Evolutionary conservation across 1,140 invertebrate genomes (phyloP).

Genomic region (Drosophila pallidifrons): DNA sequence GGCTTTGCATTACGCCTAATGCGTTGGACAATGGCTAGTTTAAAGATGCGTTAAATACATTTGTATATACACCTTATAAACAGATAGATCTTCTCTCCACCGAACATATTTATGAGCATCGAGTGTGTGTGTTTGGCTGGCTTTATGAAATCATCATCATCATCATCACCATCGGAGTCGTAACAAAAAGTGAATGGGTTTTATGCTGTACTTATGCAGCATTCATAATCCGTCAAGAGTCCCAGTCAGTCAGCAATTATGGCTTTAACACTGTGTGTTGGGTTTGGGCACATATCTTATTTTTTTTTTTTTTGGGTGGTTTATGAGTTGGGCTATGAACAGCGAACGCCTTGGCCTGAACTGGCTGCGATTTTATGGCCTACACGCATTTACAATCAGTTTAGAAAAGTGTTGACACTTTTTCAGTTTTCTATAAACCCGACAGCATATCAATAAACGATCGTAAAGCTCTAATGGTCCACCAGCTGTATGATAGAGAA

Average conservation of each 20-base stretch:
- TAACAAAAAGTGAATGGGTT: conserved; percentile 77
- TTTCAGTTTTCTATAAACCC: conserved; percentile 27
- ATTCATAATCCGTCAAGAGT: conserved; percentile 49
- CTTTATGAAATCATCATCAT: conserved; percentile 56
- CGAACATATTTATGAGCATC: conserved; percentile 64
- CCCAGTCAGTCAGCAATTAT: conserved; percentile 58
- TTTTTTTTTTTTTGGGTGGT: conserved; percentile 59
- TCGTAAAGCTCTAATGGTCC: conserved; percentile 60
- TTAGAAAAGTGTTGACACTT: conserved; percentile 77
- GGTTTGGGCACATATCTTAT: conserved; percentile 24
- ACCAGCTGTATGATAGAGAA: conserved; percentile 22
- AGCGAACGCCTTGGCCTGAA: conserved; percentile 8
- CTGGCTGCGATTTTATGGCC: conserved; percentile 50
- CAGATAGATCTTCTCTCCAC: conserved; percentile 9
- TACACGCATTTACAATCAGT: conserved; percentile 51
- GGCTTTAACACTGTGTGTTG: conserved; percentile 53
- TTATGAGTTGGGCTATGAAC: conserved; percentile 47
- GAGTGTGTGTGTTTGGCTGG: conserved; percentile 47
- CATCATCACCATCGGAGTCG: not conserved
- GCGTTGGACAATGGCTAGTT: conserved; percentile 47
- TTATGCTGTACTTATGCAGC: conserved; percentile 66
- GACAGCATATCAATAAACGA: conserved; percentile 58
- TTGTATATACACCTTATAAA: conserved; percentile 46
- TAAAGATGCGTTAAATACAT: conserved; percentile 73
- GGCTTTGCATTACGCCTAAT: conserved; percentile 37